Base-by-base conservation (phyloP, 2,797 vertebrate species). In the Gymnothorax reevesii region DNA sequence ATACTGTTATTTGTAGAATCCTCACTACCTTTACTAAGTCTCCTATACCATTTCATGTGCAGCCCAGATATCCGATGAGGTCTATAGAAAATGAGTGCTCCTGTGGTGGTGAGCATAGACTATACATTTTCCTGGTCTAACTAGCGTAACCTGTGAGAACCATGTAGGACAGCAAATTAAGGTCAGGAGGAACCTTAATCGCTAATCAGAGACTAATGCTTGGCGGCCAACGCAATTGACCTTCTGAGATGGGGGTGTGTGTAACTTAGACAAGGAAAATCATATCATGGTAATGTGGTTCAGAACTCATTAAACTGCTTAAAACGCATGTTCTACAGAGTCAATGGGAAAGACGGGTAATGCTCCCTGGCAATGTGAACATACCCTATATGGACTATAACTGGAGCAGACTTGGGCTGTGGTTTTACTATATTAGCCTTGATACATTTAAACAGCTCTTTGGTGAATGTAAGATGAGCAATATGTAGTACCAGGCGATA, bases 381-480 rank as follows among this genome's bases (percentile, higher is more conserved):
- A 94, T 94, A 92, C 94, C 95, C 95, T 89, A 73, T 6, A 77
- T 84, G 86, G 91, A 89, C 91, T 94, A 86, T 91, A 90, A 91
- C 92, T 82, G 85, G 71, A 86, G 52, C 85, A 87, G 87, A 80
- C 86, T 83, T 54, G 89, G 93, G 92, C 92, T 88, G 90, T 91
- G 92, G 93, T 88, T 90, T 91, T 94, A 93, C 95, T 95, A 96
- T 95, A 90, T 94, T 92, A 4, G 71, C 91, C 86, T 69, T 27
- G 60, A 52, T 87, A 89, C 86, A 84, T 82, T 87, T 62, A 42
- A 25, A 83, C 84, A 71, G 82, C 88, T 80, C 20, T 85, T 88
- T 85, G 84, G 80, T 55, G 83, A 87, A 83, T 79, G 85, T 15
- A 83, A 83, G 75, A 85, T 87, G n/a, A 89, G 92, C 88, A 90